phyloP scores from a whole-genome alignment of 2,888 invertebrate species.

The Resseliella maxima region DNA sequence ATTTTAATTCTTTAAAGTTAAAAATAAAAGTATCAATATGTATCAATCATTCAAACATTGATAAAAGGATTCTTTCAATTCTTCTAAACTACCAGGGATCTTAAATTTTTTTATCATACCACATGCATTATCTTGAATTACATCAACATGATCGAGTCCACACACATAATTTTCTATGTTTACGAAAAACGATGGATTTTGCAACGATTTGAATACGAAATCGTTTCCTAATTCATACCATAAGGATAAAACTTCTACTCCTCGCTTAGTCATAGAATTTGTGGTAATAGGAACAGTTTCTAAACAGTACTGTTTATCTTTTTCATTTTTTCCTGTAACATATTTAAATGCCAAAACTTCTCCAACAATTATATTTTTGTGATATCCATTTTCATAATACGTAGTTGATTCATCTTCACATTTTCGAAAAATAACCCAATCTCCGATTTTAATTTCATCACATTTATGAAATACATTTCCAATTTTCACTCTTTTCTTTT shows the following conservation, averaged over 20 bases:
- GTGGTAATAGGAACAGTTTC: neutral
- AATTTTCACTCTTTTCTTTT: neutral
- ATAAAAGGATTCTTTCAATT: too few species aligned
- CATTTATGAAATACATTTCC: neutral
- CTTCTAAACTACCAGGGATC: too few species aligned
- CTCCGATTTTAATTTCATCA: neutral
- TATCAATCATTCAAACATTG: too few species aligned
- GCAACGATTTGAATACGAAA: neutral
- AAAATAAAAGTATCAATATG: too few species aligned
- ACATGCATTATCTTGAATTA: too few species aligned
- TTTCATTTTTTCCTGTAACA: neutral
- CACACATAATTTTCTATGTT: neutral
- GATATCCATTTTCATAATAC: neutral
- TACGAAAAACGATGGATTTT: neutral
- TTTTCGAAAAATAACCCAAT: neutral
- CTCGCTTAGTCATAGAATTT: neutral
- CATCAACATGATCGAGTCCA: too few species aligned
- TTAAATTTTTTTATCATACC: too few species aligned
- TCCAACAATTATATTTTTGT: neutral
- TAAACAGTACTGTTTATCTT: neutral
- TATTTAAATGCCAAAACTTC: neutral
- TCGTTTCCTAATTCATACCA: neutral
- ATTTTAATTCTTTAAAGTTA: too few species aligned
- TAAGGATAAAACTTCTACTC: neutral
- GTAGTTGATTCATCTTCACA: too few species aligned